Percentiles rank a stretch among this genome's conserved stretches.
phyloP scores from a whole-genome alignment of 2,113 vertebrate species.

The Felis catus region F.catus_Fca126_mat1.0 CM031423.1:10442501-10443000 shows the following conservation, averaged over 20 bases:
- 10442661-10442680: neutral
- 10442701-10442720: too few species aligned
- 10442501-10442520: neutral
- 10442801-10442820: too few species aligned
- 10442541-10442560: neutral
- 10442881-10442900: too few species aligned
- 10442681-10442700: neutral
- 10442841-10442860: too few species aligned
- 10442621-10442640: neutral
- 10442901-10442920: too few species aligned
- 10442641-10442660: neutral
- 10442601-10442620: neutral
- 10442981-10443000: too few species aligned
- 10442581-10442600: neutral
- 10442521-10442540: neutral
- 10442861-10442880: too few species aligned
- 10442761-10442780: too few species aligned
- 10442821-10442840: too few species aligned
- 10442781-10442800: too few species aligned
- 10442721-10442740: too few species aligned
- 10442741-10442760: too few species aligned
- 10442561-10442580: neutral
- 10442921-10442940: neutral
- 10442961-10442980: neutral
- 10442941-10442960: neutral